Evolutionary conservation across 92 coral and sea anemone species (phyloP).

Genomic region (Siderastrea siderea): DNA sequence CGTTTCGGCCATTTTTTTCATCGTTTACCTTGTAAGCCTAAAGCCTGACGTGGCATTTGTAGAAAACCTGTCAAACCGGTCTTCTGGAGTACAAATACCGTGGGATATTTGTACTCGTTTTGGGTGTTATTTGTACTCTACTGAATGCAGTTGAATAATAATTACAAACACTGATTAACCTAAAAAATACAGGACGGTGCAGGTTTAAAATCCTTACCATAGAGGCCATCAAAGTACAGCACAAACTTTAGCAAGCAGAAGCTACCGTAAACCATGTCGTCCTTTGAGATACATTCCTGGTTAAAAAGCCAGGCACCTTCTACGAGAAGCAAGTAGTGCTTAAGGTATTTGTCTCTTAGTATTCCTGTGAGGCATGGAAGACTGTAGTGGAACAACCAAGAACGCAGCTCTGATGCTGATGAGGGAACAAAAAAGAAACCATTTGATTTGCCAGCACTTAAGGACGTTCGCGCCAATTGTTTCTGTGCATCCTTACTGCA

Average conservation of each 20-base stretch:
- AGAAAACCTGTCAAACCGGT: too few relatives aligned
- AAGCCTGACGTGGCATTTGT: too few relatives aligned
- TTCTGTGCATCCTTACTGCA: too few relatives aligned
- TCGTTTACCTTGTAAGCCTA: too few relatives aligned
- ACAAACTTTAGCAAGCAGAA: constrained; percentile 10
- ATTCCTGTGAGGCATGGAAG: constrained; percentile 39
- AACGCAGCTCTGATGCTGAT: constrained; percentile 46
- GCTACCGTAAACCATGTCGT: constrained; percentile 1
- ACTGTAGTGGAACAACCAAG: constrained; percentile 44
- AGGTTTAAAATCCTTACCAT: not conserved
- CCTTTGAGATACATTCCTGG: constrained; percentile 25
- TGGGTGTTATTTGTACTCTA: too few relatives aligned
- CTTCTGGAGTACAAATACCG: too few relatives aligned
- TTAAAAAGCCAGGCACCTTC: constrained; percentile 16
- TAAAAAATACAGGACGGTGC: too few relatives aligned
- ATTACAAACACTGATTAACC: too few relatives aligned
- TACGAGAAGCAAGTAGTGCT: constrained; percentile 47
- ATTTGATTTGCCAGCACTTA: not conserved
- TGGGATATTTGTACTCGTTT: too few relatives aligned
- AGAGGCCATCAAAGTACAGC: constrained; percentile 16
- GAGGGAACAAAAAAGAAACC: not conserved
- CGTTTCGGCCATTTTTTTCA: too few relatives aligned
- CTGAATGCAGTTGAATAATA: too few relatives aligned
- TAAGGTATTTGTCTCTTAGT: constrained; percentile 32
- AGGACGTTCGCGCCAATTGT: too few relatives aligned